Percentiles rank a stretch among this genome's conserved stretches.
Evolutionary conservation across 2,797 vertebrate species (phyloP).

Genomic region (Discoglossus pictus): DNA sequence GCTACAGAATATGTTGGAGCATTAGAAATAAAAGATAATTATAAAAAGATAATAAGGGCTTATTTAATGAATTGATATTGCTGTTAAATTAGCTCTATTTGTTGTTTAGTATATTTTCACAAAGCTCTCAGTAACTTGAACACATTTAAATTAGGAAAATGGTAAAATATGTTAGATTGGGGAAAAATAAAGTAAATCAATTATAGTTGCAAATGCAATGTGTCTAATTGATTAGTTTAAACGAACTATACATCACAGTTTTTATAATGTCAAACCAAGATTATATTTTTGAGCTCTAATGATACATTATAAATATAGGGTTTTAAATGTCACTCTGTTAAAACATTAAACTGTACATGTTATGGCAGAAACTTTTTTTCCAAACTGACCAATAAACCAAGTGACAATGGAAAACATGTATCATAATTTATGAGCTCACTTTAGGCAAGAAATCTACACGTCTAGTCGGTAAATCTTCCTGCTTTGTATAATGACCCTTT

Average conservation of each 20-base stretch:
- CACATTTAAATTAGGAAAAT: too few relatives aligned
- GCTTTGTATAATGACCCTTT: conserved; percentile 52
- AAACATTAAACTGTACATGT: conserved; percentile 57
- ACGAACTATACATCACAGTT: not conserved
- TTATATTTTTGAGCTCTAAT: conserved; percentile 8
- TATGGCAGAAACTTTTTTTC: conserved; percentile 44
- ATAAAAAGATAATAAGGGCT: too few relatives aligned
- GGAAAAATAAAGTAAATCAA: too few relatives aligned
- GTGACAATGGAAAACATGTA: conserved; percentile 39
- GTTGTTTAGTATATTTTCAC: too few relatives aligned
- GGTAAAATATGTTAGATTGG: too few relatives aligned
- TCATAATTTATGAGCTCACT: conserved; percentile 41
- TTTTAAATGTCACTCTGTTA: conserved; percentile 17
- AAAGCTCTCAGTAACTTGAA: too few relatives aligned
- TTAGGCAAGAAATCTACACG: conserved; percentile 47
- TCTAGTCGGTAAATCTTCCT: conserved; percentile 50
- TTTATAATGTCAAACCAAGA: conserved; percentile 12
- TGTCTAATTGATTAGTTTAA: conserved; percentile 5
- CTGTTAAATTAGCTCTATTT: too few relatives aligned
- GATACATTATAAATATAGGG: conserved; percentile 23
- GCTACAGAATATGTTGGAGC: too few relatives aligned
- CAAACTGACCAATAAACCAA: conserved; percentile 42
- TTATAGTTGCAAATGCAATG: too few relatives aligned
- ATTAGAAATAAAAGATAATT: too few relatives aligned
- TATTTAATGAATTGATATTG: too few relatives aligned